Base-by-base conservation (phyloP, 53 echinoderm and acorn worm genomes). In the Stichopus horrens region DNA sequence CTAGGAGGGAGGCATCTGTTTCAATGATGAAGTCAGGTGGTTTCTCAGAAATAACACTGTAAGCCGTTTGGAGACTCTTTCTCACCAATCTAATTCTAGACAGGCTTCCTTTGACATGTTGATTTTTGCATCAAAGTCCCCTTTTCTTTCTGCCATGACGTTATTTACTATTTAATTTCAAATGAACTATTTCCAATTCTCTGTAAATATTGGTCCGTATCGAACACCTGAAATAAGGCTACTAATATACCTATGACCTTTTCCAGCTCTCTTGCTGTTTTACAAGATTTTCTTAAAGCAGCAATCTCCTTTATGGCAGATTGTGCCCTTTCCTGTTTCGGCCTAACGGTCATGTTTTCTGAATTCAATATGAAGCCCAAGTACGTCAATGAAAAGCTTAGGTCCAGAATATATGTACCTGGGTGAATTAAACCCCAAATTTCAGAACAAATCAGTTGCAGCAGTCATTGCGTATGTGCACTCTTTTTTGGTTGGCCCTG, bases 351-450 rank as follows among this genome's bases (percentile, higher is more conserved):
- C 90, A 90, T 86, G 8, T 52, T 76, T 75, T 23, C 63, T 63
- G 86, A 90, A 58, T 90, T 51, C 20, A 90, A 66, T 63, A 90
- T 76, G 76, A 90, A 90, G 10, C 86, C 76, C 67, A 88, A 83
- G 73, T 51, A 82, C 37, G 60, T 74, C 76, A 86, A 20, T 1
- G 63, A 59, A 22, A 59, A 55, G 53, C 54, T 53, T 4, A 71
- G 88, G 8, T 71, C 74, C 3, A 91, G 88, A 14, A 80, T 88
- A 9, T 88, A 88, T 68, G 88, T 88, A 9, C 71, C 80, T 66
- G 68, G 11, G 76, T 91, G 79, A 67, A 91, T 14, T 88, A 73
- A 88, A 88, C 76, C 88, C 88, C 76, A 80, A 80, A 5, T 88
- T 76, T 20, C 4, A 67, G 56, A 75, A 79, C 75, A 88, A 71